Base-by-base conservation (phyloP, 1,140 invertebrate species). In the Mylabris phalerata region DNA sequence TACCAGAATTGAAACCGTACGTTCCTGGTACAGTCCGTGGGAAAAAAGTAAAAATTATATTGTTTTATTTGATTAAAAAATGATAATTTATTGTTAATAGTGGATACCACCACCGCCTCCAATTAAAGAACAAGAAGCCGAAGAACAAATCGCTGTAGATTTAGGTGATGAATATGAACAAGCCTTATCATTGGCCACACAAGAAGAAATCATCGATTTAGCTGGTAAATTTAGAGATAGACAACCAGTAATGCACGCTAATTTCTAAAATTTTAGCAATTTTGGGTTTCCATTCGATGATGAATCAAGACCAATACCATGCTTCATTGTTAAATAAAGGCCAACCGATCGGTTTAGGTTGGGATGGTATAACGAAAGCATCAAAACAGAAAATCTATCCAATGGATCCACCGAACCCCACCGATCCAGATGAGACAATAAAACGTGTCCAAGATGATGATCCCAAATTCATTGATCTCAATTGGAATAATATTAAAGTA, bases 301-400 rank as follows among this genome's bases (percentile, higher is more conserved):
- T 99, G 87, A 99, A 98, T 78, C 97, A 99, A 82, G 95, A 98
- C 74, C 97, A 99, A 77, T 99, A 98, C 77, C 94, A 98, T 77
- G 95, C 95, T 50, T 97, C 95, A 42, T 75, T 95, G 48, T 74
- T 93, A 55, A 95, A 95, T 78, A 94, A 93, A 77, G 90, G 89
- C 13, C 90, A 93, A 73, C 89, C 89, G 0, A 81, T 92, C 59
- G 89, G 89, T 47, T 77, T 93, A 56, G 90, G 90, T 56, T 93
- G 90, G 90, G 90, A 92, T 72, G 94, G 93, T 65, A 88, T 95
- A 64, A 98, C 95, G 7, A 97, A 95, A 80, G 90, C 93, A 56
- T 89, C 93, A 66, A 86, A 92, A 78, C 90, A 88, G 57, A 97
- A 96, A 84, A 79, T 89, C 65, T 89, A 86, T 70, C 93, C 94